These are phyloP conservation scores for Drosophila subsilvestris DNA, from an alignment of 2,888 invertebrate species.

Conservation along the genomic window DNA sequence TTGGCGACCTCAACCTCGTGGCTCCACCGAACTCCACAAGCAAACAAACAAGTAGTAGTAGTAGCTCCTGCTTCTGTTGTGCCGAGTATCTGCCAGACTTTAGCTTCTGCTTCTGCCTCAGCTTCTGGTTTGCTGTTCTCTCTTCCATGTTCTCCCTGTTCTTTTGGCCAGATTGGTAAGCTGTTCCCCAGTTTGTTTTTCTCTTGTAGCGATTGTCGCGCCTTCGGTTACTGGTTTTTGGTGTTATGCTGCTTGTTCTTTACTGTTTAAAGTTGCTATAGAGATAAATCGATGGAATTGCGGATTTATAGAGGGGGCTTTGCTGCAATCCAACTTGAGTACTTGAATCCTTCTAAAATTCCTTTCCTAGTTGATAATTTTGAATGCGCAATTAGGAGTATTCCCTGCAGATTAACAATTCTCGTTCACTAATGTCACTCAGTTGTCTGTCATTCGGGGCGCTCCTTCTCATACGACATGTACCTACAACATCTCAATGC, in stretches of 20 bases:
- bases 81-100: constrained; percentile 37
- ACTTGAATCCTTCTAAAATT: neutral
- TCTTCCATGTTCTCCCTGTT: constrained; percentile 5
- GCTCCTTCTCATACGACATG: constrained; percentile 43
- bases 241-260: constrained; percentile 28
- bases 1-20: constrained; percentile 40
- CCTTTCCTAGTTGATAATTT: too few species aligned
- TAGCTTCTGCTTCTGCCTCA: constrained; percentile 20
- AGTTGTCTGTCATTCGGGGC: constrained; percentile 38
- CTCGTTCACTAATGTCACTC: constrained; percentile 20
- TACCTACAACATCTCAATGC: constrained; percentile 70
- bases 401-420: constrained; percentile 7
- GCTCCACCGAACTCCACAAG: constrained; percentile 1
- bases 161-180: constrained; percentile 25
- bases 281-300: neutral
- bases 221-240: constrained; percentile 29
- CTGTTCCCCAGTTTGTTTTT: constrained; percentile 67
- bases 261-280: neutral
- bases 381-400: neutral
- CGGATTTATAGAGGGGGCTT: neutral
- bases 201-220: constrained; percentile 53
- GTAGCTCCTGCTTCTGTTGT: constrained; percentile 36
- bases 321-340: too few species aligned
- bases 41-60: constrained; percentile 28
- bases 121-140: constrained; percentile 60